Base-by-base conservation (phyloP, 2,888 invertebrate genomes). In the Scaeva pyrastri region DNA sequence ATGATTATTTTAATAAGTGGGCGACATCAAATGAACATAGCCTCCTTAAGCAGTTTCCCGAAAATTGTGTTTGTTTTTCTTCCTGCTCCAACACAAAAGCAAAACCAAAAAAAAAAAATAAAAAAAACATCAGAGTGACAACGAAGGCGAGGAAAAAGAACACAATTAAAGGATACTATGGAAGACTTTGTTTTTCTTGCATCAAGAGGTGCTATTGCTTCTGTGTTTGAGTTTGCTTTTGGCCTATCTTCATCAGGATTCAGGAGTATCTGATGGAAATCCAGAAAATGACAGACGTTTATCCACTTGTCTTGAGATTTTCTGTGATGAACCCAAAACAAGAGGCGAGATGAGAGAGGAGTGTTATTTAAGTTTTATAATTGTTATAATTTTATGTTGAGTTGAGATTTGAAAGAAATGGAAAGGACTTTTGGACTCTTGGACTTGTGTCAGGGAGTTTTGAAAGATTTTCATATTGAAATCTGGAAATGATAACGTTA, bases 1-100 rank as follows among this genome's bases (percentile, higher is more conserved):
- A 43, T 31, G 8, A 43, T 8, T n/a, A 43, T 43, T 23, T 14
- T 62, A 43, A 43, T 60, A 73, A 45, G 62, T 77, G 58, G 36
- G 73, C 56, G 48, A 58, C 11, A 2, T 43, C 45, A 72, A 82
- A 43, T 73, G 68, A 83, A 55, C 73, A 68, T 21, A 60, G 19
- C 52, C 64, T 62, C 71, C 68, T 58, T 31, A 10, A 55, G 55
- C 52, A 72, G 66, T 72, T 66, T 78, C 73, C 16, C 62, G 73
- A 73, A 78, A 78, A 78, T 55, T 55, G 77, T 73, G 73, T 78
- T 73, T 68, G 78, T 60, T 78, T 70, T 83, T 50, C 50, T 70
- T 64, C 45, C 41, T 41, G 5, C n/a, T n/a, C n/a, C n/a, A n/a
- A n/a, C n/a, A n/a, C 31, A 31, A 31, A 31, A 31, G 8, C 31